Conservation (phyloP, 1,140 invertebrate species). For the Zaprionus capensis region DNA sequence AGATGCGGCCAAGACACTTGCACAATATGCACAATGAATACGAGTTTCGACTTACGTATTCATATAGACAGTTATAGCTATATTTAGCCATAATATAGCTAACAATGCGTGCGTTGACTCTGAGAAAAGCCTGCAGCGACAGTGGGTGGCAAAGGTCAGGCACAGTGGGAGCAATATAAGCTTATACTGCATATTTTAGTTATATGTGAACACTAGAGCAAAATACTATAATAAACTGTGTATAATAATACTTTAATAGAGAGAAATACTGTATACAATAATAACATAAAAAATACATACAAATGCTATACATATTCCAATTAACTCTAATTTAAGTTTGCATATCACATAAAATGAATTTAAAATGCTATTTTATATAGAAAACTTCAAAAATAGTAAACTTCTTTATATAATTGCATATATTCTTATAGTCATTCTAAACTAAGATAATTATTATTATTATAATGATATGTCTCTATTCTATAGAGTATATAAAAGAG, state of each 20-base stretch:
- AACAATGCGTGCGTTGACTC: neutral
- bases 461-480: no score
- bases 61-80: neutral
- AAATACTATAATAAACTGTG: neutral
- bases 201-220: neutral
- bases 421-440: no score
- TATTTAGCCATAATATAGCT: neutral
- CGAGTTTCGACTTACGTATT: neutral
- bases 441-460: no score
- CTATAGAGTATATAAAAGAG: no score
- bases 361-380: no score
- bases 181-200: neutral
- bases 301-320: no score
- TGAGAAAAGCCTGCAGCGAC: neutral
- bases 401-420: no score
- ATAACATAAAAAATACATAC: neutral
- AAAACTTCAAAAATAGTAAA: no score
- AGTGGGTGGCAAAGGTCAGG: neutral
- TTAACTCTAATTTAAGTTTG: no score
- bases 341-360: no score
- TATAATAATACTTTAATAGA: no score
- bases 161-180: neutral
- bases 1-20: constrained; percentile 1
- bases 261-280: no score
- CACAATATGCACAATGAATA: neutral